These are phyloP conservation scores for Aleiodes leptofemur DNA, from an alignment of 2,888 invertebrate genomes.

Conservation along the genomic window DNA sequence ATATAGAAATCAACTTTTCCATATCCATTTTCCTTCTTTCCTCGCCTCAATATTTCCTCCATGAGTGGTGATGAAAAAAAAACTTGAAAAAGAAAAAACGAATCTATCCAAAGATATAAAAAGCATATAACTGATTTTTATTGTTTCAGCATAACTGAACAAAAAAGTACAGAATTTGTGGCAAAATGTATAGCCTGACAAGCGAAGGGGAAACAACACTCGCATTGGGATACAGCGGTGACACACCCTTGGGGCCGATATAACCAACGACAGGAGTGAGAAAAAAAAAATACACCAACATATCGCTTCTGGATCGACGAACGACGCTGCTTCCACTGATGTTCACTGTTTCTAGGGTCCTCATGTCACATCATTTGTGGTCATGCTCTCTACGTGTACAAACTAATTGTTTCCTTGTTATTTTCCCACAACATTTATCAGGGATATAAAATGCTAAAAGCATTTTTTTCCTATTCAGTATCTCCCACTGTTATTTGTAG, in stretches of 20 bases:
- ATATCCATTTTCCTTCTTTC: not conserved
- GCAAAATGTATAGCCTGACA: slow-evolving; percentile 29
- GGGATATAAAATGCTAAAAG: not conserved
- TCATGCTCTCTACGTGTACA: slow-evolving; percentile 39
- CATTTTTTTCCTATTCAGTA: not conserved
- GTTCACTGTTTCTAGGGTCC: slow-evolving; percentile 7
- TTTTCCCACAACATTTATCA: slow-evolving; percentile 3
- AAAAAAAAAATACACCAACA: slow-evolving; percentile 43
- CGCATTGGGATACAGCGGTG: slow-evolving; percentile 30
- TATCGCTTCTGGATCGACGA: slow-evolving; percentile 34
- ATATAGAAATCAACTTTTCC: slow-evolving; percentile 56
- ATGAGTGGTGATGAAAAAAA: not conserved
- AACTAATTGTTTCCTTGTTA: slow-evolving; percentile 48
- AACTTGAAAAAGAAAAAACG: not conserved
- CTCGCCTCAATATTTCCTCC: not conserved
- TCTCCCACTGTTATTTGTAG: no score
- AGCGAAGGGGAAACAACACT: slow-evolving; percentile 35
- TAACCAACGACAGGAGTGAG: slow-evolving; percentile 37
- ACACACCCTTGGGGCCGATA: slow-evolving; percentile 45
- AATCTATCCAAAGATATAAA: not conserved
- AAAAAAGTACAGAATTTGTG: slow-evolving; percentile 28
- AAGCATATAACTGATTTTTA: slow-evolving; percentile 23
- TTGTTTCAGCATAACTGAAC: slow-evolving; percentile 26
- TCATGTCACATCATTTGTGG: slow-evolving; percentile 38
- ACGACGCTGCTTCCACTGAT: slow-evolving; percentile 32